Evolutionary conservation across 30 jellyfish, hydroid and myxozoan species (phyloP).

Genomic region (Pelagia noctiluca): DNA sequence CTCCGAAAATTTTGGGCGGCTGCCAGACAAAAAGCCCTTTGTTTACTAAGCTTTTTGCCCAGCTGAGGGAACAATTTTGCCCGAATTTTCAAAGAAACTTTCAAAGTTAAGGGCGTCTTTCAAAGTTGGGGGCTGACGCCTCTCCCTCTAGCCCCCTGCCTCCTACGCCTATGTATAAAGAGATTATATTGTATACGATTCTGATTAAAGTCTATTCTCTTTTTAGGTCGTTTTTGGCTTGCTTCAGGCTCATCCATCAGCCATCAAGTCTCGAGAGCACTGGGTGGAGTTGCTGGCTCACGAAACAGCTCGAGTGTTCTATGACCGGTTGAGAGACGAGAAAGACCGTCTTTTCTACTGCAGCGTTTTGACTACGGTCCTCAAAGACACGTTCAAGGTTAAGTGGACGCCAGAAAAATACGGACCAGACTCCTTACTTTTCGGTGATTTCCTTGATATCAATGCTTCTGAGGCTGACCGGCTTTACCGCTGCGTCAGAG

Average conservation of each 20-base stretch:
- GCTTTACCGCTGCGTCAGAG: constrained; percentile 70
- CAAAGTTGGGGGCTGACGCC: too few species aligned
- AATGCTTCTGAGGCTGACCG: constrained; percentile 67
- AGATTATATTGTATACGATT: too few species aligned
- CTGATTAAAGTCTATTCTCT: not conserved
- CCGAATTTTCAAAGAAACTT: too few species aligned
- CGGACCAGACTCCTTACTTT: constrained; percentile 61
- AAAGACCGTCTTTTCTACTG: constrained; percentile 68
- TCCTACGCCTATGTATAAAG: too few species aligned
- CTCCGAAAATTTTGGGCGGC: too few species aligned
- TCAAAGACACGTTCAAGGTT: constrained; percentile 68
- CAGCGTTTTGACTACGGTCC: constrained; percentile 41
- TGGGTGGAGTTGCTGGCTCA: constrained; percentile 80
- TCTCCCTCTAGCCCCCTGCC: too few species aligned
- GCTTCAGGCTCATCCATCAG: constrained; percentile 72
- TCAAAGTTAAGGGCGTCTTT: too few species aligned
- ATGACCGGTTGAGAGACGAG: constrained; percentile 78
- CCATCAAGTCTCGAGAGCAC: constrained; percentile 73
- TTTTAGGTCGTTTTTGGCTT: constrained; percentile 76
- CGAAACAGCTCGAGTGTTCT: constrained; percentile 78
- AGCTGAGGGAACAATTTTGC: too few species aligned
- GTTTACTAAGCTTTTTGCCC: too few species aligned
- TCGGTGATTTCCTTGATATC: constrained; percentile 85
- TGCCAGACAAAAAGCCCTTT: too few species aligned
- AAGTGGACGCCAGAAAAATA: constrained; percentile 73